Base-by-base conservation (phyloP, 2,888 invertebrate genomes). In the Ectemnius lituratus region DNA sequence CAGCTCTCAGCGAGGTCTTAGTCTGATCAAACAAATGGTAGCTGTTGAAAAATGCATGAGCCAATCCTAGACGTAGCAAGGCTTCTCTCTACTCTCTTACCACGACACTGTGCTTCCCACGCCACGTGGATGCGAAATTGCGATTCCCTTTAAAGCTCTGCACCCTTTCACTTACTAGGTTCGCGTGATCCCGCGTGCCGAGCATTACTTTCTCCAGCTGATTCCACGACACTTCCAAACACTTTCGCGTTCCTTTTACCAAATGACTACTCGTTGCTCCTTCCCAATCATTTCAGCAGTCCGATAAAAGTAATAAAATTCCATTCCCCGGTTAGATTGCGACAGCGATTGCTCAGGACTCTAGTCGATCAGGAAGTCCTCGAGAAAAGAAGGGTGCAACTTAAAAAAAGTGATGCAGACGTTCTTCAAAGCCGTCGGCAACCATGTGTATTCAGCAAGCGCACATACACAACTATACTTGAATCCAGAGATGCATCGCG, bases 21-120 rank as follows among this genome's bases (percentile, higher is more conserved):
- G 81, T 76, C 77, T 81, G 82, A 83, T 84, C 83, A 80, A 84
- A 83, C 82, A 84, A 84, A 84, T 73, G 83, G 78, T 70, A 74
- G 70, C 80, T 75, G 71, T 47, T 84, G 84, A 84, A 85, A 84
- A 82, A 84, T 85, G 75, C 84, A 85, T 85, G 84, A 84, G 62
- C 79, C 84, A 83, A 84, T 83, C 78, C 83, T 65, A 77, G 72
- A 80, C 78, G 79, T 73, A 18, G 20, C 37, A n/a, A 14, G 23
- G 27, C 23, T 47, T 23, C 73, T 27, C 76, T 60, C 58, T 56
- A 37, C 58, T 45, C n/a, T 45, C 49, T 46, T 49, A 37, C 56
- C 62, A 57, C 56, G n/a, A 23, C 16, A 52, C 52, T 52, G n/a
- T 16, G 52, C 16, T 52, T 14, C 52, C 16, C 52, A 16, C 16